Evolutionary conservation across 2,888 invertebrate species (phyloP).

Genomic region (Diarsia rubi): DNA sequence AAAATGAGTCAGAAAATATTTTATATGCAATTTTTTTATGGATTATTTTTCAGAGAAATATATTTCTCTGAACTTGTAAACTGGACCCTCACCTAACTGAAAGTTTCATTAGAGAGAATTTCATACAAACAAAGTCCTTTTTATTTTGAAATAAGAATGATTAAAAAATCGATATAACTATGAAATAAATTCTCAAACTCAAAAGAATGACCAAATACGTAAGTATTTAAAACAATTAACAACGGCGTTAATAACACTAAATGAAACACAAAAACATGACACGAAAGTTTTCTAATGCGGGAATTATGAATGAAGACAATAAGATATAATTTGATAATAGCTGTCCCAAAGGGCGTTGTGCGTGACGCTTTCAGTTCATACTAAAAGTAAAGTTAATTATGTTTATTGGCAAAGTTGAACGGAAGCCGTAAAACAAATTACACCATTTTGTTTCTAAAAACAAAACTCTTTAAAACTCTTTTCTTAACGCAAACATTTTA

Average conservation of each 20-base stretch:
- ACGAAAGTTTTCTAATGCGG: constrained; percentile 42
- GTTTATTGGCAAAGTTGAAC: constrained; percentile 60
- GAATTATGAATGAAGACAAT: constrained; percentile 56
- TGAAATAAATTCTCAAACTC: not conserved
- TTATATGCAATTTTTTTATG: not conserved
- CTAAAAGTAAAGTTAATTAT: constrained; percentile 62
- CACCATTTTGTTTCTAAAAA: constrained; percentile 49
- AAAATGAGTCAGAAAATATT: not conserved
- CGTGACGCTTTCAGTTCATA: constrained; percentile 62
- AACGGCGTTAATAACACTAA: constrained; percentile 18
- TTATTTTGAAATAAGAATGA: not conserved
- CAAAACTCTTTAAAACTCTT: constrained; percentile 56
- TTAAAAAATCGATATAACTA: not conserved
- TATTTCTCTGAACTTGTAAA: no score
- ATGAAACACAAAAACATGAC: constrained; percentile 22
- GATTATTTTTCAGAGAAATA: not conserved
- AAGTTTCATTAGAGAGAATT: not conserved
- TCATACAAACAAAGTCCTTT: not conserved
- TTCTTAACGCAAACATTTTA: constrained; percentile 40
- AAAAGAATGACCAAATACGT: not conserved
- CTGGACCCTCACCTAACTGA: no score
- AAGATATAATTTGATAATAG: constrained; percentile 55
- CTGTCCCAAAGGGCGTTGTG: constrained; percentile 58
- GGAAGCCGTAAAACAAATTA: constrained; percentile 60
- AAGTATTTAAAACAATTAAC: not conserved